Evolutionary conservation across 2,888 invertebrate genomes (phyloP), one percentile per base, ranked within the genome.

Genomic region (Anaspis maculata): DNA sequence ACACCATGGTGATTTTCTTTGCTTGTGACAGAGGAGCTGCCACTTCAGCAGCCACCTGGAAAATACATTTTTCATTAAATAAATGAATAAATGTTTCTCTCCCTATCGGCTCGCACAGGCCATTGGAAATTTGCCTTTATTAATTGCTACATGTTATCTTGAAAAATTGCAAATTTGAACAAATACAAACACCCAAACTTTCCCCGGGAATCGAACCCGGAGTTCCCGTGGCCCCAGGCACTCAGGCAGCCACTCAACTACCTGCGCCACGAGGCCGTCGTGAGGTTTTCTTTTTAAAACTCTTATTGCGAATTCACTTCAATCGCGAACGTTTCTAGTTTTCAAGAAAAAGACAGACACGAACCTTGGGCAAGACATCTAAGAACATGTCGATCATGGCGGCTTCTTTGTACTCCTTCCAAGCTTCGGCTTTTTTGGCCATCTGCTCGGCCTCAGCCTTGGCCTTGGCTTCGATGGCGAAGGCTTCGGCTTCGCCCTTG

Each of bases 381-480:
- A 97, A 75, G 59, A 95, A 80, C 95, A 97, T 96, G 59, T 96
- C 95, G 38, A 91, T 79, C 83, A 92, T 88, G 7, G 94, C 92
- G 16, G 94, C 92, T 30, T 86, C 90, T 47, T 92, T 88, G 65
- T 96, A 97, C 58, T 95, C 92, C 59, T 85, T 87, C 83, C 87
- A 96, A 10, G 97, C 96, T 52, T 94, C 94, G 0, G 95, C 96
- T 59, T 96, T 97, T 69, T 90, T 90, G 1, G 86, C 78, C 90
- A 96, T 94, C 68, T 95, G 95, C 64, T 91, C 92, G 0, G 95
- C 92, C 59, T 97, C 96, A 2, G 96, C 96, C 48, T 79, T 86
- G 1, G 95, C 96, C 67, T 91, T 92, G 1, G 90, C 92, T 53
- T 88, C 83, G 57, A 96, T 87, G 13, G 96, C 91, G 64, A 77